Evolutionary conservation across 2,113 vertebrate genomes (phyloP).

Genomic region (Dolichallabes microphthalmus): DNA sequence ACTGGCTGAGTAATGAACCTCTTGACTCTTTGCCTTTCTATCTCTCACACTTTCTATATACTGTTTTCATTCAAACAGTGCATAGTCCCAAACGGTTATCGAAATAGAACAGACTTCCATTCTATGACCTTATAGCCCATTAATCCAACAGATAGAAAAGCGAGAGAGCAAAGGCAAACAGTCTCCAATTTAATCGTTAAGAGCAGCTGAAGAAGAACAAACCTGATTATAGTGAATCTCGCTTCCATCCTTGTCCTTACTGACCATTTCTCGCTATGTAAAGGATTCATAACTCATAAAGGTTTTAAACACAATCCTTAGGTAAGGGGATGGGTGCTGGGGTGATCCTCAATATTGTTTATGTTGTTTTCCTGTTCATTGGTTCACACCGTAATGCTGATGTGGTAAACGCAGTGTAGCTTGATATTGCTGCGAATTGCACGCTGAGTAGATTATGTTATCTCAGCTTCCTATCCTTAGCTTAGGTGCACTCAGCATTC

Average conservation of each 20-base stretch:
- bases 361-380: constrained; percentile 22
- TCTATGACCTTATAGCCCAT: constrained; percentile 33
- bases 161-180: constrained; percentile 18
- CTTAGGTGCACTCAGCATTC: constrained; percentile 13
- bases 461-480: constrained; percentile 15
- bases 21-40: constrained; percentile 12
- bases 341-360: constrained; percentile 7
- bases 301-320: neutral
- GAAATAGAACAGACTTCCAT: neutral
- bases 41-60: constrained; percentile 11
- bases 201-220: neutral
- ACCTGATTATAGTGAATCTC: constrained; percentile 26
- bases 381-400: constrained; percentile 25
- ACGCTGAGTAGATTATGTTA: constrained; percentile 33
- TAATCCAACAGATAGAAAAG: constrained; percentile 34
- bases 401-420: neutral
- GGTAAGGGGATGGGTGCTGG: neutral
- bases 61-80: constrained; percentile 11
- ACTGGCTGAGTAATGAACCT: constrained; percentile 27
- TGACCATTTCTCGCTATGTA: neutral
- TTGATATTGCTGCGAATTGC: constrained; percentile 32
- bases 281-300: neutral
- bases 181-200: constrained; percentile 31
- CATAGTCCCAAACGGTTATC: constrained; percentile 34
- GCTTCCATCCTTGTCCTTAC: neutral